Base-by-base conservation (phyloP, 2,888 invertebrate genomes). In the Pterobdella sp. region DNA sequence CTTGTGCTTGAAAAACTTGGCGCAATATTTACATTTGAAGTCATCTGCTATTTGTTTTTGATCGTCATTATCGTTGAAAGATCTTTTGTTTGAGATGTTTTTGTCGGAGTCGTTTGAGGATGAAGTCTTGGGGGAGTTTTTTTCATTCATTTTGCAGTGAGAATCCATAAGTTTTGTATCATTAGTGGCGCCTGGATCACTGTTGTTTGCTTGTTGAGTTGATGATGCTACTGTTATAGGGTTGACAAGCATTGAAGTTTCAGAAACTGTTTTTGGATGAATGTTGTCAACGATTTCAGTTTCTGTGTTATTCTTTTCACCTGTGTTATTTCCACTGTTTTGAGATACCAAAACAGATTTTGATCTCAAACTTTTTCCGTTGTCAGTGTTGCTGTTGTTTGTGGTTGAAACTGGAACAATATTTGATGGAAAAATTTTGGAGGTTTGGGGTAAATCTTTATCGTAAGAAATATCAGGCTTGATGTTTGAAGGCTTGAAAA, bases 191-290 rank as follows among this genome's bases (percentile, higher is more conserved):
- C 29, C 64, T 14, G 18, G 31, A 35, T 71, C 63, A 3, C 26
- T 60, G 2, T 49, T 32, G 36, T 34, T 32, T 63, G 64, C 70
- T 26, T 10, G 31, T 32, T 1, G 37, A 18, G 42, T 71, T 29
- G 77, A 73, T 42, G 76, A 68, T 26, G 76, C 77, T 26, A 76
- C 76, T 1, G 76, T 75, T 32, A 77, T 77, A n/a, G 77, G 77
- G 72, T 77, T 77, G 60, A 77, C 77, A 14, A 77, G 72, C 29
- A 77, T 77, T 26, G 76, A 72, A 1, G 77, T 77, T 1, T 76
- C 75, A 0, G 77, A 67, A 22, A 72, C 49, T 2, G 72, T 22
- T 32, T n/a, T n/a, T n/a, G n/a, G n/a, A n/a, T n/a, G n/a, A n/a
- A n/a, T n/a, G n/a, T n/a, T n/a, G n/a, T n/a, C n/a, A n/a, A n/a